phyloP scores from a whole-genome alignment of 2,113 vertebrate genomes.

The Thamnophis sirtalis region DNA sequence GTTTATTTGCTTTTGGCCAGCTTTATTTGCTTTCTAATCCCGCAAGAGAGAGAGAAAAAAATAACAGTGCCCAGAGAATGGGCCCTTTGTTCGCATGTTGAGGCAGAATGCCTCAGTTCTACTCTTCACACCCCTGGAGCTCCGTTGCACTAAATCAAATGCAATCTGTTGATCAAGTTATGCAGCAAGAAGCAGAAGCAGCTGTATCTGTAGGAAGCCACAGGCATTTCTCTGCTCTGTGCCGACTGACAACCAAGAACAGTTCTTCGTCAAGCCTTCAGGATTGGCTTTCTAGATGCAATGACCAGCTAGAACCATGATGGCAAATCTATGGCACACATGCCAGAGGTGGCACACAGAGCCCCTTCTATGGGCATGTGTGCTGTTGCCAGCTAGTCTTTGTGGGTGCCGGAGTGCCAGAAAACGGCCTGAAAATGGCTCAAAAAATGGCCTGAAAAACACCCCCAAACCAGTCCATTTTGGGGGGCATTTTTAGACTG shows the following conservation, averaged over 20 bases:
- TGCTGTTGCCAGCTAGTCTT: too few relatives aligned
- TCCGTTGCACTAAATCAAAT: background rate
- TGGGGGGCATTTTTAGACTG: too few relatives aligned
- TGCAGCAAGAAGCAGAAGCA: background rate
- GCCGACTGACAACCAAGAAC: background rate
- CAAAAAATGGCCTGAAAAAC: too few relatives aligned
- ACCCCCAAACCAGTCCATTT: too few relatives aligned
- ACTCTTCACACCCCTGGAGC: background rate
- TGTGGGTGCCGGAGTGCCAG: too few relatives aligned
- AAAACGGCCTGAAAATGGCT: too few relatives aligned
- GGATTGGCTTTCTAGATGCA: background rate
- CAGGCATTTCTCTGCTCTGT: background rate
- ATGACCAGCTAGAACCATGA: background rate
- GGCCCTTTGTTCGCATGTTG: accelerated
- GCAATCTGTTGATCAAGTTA: background rate
- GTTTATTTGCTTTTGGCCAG: background rate
- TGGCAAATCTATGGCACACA: too few relatives aligned
- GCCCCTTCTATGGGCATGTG: too few relatives aligned
- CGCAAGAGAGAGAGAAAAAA: background rate
- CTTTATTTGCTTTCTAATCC: background rate
- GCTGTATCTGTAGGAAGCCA: background rate
- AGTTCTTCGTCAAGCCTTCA: background rate
- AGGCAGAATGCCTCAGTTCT: background rate
- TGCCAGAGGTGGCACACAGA: too few relatives aligned
- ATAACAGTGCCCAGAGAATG: background rate